These are phyloP conservation scores for Cyprinus carpio DNA, from an alignment of 2,113 vertebrate species.

Conservation along the genomic window DNA sequence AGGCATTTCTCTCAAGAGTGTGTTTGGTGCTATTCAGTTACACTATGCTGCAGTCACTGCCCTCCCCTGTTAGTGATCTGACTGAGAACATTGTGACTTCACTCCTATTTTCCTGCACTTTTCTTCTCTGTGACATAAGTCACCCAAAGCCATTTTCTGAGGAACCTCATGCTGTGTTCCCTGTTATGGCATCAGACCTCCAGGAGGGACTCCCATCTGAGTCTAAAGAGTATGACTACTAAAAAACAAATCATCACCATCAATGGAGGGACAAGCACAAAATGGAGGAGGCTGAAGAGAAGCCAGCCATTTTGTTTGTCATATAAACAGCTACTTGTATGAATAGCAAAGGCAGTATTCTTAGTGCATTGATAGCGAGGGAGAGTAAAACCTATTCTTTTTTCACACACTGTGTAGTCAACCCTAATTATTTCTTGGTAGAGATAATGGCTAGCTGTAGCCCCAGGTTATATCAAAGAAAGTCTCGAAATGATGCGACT, in stretches of 20 bases:
- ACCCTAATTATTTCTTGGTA: constrained; percentile 41
- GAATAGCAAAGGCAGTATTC: not conserved
- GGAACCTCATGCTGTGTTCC: constrained; percentile 38
- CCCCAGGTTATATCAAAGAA: not conserved
- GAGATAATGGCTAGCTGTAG: constrained; percentile 26
- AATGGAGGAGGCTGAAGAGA: constrained; percentile 24
- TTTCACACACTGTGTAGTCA: constrained; percentile 1
- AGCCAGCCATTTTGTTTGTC: constrained; percentile 12
- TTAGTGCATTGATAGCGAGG: not conserved
- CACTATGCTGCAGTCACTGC: not conserved
- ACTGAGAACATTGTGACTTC: not conserved
- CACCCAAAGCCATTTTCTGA: constrained; percentile 42
- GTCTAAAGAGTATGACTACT: constrained; percentile 48
- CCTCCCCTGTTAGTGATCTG: not conserved
- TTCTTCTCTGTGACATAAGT: constrained; percentile 29
- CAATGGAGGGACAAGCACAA: not conserved
- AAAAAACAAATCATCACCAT: constrained; percentile 10
- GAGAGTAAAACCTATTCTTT: not conserved
- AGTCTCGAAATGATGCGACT: constrained; percentile 12
- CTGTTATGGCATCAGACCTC: constrained; percentile 35
- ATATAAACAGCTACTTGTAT: constrained; percentile 7
- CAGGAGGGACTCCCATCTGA: constrained; percentile 38
- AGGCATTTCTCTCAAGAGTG: not conserved
- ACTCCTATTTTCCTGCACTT: constrained; percentile 39
- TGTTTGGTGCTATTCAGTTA: not conserved